Conservation (phyloP, 2,113 vertebrate genomes). For the Oplegnathus fasciatus region DNA sequence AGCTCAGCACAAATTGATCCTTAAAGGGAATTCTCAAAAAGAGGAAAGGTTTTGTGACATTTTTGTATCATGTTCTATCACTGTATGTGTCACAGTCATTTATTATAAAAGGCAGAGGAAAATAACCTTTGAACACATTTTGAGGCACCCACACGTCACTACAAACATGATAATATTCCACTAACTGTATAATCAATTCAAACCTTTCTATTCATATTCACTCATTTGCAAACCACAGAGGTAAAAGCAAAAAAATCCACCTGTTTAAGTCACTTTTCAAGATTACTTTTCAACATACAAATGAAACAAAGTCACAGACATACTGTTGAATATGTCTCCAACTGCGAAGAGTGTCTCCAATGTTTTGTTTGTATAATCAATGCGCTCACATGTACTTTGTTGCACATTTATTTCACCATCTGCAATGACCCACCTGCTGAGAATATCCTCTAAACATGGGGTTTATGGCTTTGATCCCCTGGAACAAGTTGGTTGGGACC, state of each 20-base stretch:
- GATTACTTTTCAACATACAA: not conserved
- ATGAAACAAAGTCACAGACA: not conserved
- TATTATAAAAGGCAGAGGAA: not conserved
- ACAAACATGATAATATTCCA: not conserved
- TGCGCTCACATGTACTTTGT: not conserved
- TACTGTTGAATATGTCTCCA: not conserved
- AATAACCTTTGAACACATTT: not conserved
- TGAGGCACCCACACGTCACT: not conserved
- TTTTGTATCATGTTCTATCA: not conserved
- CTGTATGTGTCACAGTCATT: not conserved
- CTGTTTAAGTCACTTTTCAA: not conserved
- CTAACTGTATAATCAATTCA: conserved; percentile 1
- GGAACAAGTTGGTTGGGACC: conserved; percentile 96
- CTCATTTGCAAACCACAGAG: conserved; percentile 5
- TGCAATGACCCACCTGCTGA: conserved; percentile 90
- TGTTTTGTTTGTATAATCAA: conserved; percentile 10
- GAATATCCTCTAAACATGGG: conserved; percentile 97
- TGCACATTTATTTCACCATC: conserved; percentile 44
- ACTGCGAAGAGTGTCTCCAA: conserved; percentile 5
- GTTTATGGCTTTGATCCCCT: conserved; percentile 98
- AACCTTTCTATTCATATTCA: not conserved
- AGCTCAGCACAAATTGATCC: conserved; percentile 13
- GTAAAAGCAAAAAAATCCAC: not conserved
- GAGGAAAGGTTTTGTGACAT: not conserved
- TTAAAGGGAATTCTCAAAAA: too few species aligned